Evolutionary conservation across 2,797 vertebrate species (phyloP).

Genomic region (Phataginus tricuspis): DNA sequence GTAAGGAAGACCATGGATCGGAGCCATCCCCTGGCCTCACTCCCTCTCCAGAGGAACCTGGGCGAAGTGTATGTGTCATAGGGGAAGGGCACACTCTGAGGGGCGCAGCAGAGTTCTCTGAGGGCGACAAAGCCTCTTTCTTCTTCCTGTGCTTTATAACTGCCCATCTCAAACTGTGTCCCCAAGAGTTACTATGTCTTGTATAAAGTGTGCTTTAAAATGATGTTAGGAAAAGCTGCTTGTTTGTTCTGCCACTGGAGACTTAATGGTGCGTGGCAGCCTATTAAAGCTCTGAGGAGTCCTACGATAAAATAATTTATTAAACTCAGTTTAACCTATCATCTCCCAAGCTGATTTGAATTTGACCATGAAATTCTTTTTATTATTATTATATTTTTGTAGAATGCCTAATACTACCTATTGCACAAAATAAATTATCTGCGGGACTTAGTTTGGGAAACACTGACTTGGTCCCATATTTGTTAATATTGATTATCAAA

Average conservation of each 20-base stretch:
- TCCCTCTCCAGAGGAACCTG: neutral
- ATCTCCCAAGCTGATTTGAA: neutral
- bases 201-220: neutral
- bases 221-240: neutral
- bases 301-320: neutral
- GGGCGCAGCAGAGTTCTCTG: neutral
- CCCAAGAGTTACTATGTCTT: no score
- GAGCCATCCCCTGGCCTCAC: neutral
- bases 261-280: rapidly evolving
- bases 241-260: neutral
- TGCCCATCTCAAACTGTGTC: neutral
- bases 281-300: neutral
- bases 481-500: neutral
- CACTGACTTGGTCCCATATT: neutral
- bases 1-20: neutral
- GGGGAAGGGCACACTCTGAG: neutral
- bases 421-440: neutral
- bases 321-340: neutral
- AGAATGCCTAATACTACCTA: neutral
- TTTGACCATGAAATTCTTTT: neutral
- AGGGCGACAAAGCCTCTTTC: neutral
- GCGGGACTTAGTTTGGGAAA: neutral
- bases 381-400: neutral
- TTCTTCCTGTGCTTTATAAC: neutral
- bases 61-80: neutral